Conservation (phyloP, 2,113 vertebrate species). For the Alouatta palliata region DNA sequence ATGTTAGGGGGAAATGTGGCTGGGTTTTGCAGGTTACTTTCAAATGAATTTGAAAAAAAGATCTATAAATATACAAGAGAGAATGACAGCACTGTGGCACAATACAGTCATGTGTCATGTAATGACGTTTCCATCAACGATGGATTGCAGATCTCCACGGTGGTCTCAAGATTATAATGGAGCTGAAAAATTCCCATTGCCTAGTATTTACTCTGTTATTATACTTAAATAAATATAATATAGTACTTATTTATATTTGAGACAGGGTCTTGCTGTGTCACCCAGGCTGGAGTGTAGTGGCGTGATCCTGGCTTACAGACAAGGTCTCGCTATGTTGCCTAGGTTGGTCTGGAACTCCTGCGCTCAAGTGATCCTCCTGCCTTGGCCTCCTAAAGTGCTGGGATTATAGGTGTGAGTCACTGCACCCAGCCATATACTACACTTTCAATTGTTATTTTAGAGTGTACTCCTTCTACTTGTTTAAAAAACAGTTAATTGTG, state of each 20-base stretch:
- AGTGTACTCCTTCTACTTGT: background rate
- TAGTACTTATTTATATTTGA: background rate
- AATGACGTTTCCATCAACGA: background rate
- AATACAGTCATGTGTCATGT: background rate
- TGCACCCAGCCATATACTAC: background rate
- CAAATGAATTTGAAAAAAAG: background rate
- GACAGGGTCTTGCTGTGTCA: background rate
- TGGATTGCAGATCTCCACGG: background rate
- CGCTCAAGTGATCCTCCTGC: background rate
- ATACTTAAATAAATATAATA: no score
- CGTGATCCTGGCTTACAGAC: background rate
- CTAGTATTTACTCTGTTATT: background rate
- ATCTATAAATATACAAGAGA: background rate
- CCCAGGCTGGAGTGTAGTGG: background rate
- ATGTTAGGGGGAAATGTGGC: background rate
- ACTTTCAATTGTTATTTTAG: background rate
- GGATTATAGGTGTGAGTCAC: background rate
- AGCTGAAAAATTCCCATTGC: background rate
- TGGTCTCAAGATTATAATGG: background rate
- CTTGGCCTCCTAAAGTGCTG: background rate
- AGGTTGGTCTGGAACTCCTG: background rate
- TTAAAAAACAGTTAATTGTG: background rate
- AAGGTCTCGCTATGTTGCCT: background rate
- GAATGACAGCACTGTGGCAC: background rate
- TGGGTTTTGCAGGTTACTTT: background rate